phyloP scores from a whole-genome alignment of 1,140 invertebrate genomes.

The Trachymyrmex septentrionalis region DNA sequence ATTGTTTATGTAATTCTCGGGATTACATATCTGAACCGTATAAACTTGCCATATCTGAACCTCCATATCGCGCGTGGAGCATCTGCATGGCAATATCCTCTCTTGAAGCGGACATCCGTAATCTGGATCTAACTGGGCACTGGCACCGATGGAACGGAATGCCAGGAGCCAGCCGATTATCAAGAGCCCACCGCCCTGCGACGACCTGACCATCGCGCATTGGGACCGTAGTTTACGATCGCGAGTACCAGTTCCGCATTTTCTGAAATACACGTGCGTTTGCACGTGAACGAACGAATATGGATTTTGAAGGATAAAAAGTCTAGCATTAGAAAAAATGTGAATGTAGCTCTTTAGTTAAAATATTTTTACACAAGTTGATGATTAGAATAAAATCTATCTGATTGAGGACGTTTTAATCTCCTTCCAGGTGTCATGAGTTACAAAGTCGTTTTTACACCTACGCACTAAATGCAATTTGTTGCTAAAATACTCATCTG shows the following conservation, averaged over 20 bases:
- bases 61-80: constrained; percentile 89
- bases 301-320: not conserved
- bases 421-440: not conserved
- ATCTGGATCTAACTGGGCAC: constrained; percentile 78
- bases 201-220: constrained; percentile 84
- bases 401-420: not conserved
- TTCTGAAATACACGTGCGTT: constrained; percentile 56
- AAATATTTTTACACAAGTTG: not conserved
- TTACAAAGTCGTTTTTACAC: not conserved
- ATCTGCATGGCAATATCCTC: constrained; percentile 90
- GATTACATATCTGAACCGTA: not conserved
- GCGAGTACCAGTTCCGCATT: constrained; percentile 63
- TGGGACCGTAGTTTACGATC: constrained; percentile 73
- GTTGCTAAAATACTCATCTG: constrained; percentile 1
- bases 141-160: constrained; percentile 64
- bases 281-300: not conserved
- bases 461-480: not conserved
- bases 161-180: constrained; percentile 75
- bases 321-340: not conserved
- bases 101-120: constrained; percentile 89
- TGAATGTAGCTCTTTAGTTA: not conserved
- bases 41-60: constrained; percentile 90
- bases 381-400: not conserved
- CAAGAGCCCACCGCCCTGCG: constrained; percentile 80
- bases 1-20: not conserved